Base-by-base conservation (phyloP, 2,888 invertebrate genomes). In the Dryocosmus kuriphilus region DNA sequence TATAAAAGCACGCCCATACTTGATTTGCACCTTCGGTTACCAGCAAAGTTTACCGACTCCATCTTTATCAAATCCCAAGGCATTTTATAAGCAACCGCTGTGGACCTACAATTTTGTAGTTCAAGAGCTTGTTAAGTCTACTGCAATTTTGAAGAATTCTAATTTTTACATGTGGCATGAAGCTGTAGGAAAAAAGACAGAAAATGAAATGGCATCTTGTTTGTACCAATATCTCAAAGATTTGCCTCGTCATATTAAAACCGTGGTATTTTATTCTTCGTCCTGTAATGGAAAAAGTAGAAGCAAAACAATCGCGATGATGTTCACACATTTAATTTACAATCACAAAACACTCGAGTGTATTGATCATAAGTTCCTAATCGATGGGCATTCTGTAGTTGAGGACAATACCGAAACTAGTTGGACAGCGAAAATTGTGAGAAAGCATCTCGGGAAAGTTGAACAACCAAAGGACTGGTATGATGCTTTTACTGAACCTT, bases 91-190 rank as follows among this genome's bases (percentile, higher is more conserved):
- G 30, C 30, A 77, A n/a, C 80, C 79, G 41, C 32, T 82, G 2
- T 75, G 73, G 32, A 80, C 77, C 11, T 83, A 81, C 32, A 83
- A 82, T 57, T 62, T 82, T n/a, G 78, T 75, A 6, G 67, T 79
- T n/a, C 75, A 74, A 16, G 14, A 41, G 73, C n/a, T 41, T 41
- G 41, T 41, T 14, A 41, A 77, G 73, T 6, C 62, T 0, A 67
- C 74, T 16, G 75, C 71, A 19, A 61, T 3, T 22, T 11, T 11
- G 27, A 55, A 41, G 6, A 22, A 46, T 11, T 65, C 74, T 55
- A 24, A 38, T 76, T 84, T 85, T 73, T 86, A 78, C 77, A 83
- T 85, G 80, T 86, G 85, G 85, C 75, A 82, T 55, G 82, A 83
- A 74, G 80, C 67, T 11, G 77, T 80, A 30, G 85, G 77, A 16